These are phyloP conservation scores for Cryptocheilus praepositus DNA, from an alignment of 2,888 invertebrate species.

Conservation along the genomic window DNA sequence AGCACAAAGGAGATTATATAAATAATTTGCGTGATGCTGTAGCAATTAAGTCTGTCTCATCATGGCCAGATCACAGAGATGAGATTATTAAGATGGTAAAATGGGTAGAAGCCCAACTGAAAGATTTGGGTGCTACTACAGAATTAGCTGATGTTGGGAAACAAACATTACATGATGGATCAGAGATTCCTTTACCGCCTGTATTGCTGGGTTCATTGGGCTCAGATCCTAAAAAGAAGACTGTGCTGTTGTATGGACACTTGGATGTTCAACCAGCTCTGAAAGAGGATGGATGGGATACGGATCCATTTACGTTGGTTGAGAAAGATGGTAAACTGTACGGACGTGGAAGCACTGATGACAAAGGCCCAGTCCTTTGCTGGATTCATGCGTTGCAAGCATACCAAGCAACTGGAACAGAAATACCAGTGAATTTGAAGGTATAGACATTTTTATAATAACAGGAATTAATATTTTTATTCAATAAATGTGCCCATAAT, in stretches of 20 bases:
- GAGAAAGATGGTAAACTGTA: constrained; percentile 92
- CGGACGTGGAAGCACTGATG: constrained; percentile 95
- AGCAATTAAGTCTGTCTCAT: constrained; percentile 96
- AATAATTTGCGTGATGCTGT: constrained; percentile 88
- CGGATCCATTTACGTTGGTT: constrained; percentile 93
- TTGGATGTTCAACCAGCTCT: constrained; percentile 98
- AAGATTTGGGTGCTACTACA: constrained; percentile 82
- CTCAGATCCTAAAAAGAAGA: constrained; percentile 88
- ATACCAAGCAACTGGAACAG: constrained; percentile 83
- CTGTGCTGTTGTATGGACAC: constrained; percentile 96
- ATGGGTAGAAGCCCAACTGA: constrained; percentile 85
- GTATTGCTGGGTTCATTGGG: constrained; percentile 89
- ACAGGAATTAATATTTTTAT: too few relatives aligned
- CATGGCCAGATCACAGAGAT: constrained; percentile 87
- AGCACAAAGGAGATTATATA: constrained; percentile 85
- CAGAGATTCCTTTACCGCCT: constrained; percentile 87
- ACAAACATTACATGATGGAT: constrained; percentile 84
- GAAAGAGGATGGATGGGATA: constrained; percentile 95
- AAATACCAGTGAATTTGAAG: constrained; percentile 85
- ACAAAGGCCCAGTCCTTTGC: constrained; percentile 95
- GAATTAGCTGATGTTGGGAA: constrained; percentile 86
- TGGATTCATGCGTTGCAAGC: constrained; percentile 97
- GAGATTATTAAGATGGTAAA: constrained; percentile 91
- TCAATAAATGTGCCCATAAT: too few relatives aligned
- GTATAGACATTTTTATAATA: too few relatives aligned